These are phyloP conservation scores for Typhlichthys eigenmanni DNA, from an alignment of 2,797 vertebrate species.

Conservation along the genomic window DNA sequence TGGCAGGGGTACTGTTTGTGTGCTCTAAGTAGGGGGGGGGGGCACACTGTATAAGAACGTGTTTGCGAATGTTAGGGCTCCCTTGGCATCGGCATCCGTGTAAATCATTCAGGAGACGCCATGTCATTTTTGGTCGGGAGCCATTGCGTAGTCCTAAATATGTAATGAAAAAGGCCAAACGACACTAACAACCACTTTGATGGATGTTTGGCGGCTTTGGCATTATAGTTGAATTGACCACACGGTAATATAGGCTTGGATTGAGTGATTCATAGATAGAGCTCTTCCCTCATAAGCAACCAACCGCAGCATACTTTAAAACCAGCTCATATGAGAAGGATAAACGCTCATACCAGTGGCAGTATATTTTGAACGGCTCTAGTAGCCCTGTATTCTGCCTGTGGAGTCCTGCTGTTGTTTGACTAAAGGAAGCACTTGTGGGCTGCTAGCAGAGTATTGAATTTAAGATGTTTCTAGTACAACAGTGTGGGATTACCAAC, in stretches of 20 bases:
- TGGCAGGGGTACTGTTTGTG: background rate
- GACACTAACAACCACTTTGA: conserved; percentile 69
- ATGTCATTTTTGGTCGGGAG: conserved; percentile 57
- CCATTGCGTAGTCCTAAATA: conserved; percentile 50
- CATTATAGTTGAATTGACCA: conserved; percentile 36
- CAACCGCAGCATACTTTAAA: conserved; percentile 49
- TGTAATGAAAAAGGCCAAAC: conserved; percentile 63
- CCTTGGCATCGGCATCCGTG: conserved; percentile 37
- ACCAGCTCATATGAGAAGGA: conserved; percentile 48
- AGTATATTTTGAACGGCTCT: conserved; percentile 14
- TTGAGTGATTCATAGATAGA: conserved; percentile 63
- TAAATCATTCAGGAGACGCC: conserved; percentile 58
- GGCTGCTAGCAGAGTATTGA: conserved; percentile 34
- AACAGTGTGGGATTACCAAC: background rate
- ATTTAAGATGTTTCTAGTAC: background rate
- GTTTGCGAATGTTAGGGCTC: conserved; percentile 37
- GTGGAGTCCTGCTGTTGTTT: conserved; percentile 40
- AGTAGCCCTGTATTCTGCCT: conserved; percentile 3
- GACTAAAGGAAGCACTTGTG: background rate
- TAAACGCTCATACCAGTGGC: background rate
- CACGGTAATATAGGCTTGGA: conserved; percentile 61
- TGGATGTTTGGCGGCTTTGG: conserved; percentile 66
- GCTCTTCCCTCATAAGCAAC: conserved; percentile 54
- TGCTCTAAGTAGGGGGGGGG: background rate
- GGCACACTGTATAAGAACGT: conserved; percentile 12